A percentile compares a stretch with the other conserved stretches of the same genome.
These are phyloP conservation scores for Phlogophora meticulosa DNA, from an alignment of 2,888 invertebrate species.

Conservation along the genomic window DNA sequence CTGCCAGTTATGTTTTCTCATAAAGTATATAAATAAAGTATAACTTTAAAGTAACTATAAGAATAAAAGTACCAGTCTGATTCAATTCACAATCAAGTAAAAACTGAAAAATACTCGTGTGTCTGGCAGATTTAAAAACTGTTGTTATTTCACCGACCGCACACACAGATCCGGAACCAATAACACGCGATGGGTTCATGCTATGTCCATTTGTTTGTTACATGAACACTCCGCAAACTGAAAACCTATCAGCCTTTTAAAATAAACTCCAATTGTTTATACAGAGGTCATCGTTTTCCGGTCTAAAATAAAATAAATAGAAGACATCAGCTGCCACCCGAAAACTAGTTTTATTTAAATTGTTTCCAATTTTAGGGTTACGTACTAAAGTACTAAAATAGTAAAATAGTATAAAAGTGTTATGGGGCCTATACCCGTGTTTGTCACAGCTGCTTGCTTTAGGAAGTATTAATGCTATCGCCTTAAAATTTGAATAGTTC, in stretches of 20 bases:
- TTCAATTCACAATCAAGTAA: neutral
- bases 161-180: neutral
- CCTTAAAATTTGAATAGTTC: no score
- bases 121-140: neutral
- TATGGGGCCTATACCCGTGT: no score
- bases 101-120: neutral
- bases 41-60: no score
- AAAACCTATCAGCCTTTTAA: neutral
- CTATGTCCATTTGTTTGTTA: neutral
- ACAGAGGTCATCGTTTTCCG: neutral
- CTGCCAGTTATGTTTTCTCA: no score
- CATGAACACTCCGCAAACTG: slow-evolving; percentile 1
- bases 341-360: slow-evolving; percentile 22
- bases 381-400: no score
- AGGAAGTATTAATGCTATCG: no score
- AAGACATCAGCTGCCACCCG: neutral
- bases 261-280: neutral
- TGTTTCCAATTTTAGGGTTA: neutral
- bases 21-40: neutral
- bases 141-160: neutral
- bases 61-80: no score
- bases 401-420: no score
- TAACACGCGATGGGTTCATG: neutral
- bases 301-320: neutral
- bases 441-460: no score